These are phyloP conservation scores for Argentina silus DNA, from an alignment of 2,797 vertebrate species.

Conservation along the genomic window DNA sequence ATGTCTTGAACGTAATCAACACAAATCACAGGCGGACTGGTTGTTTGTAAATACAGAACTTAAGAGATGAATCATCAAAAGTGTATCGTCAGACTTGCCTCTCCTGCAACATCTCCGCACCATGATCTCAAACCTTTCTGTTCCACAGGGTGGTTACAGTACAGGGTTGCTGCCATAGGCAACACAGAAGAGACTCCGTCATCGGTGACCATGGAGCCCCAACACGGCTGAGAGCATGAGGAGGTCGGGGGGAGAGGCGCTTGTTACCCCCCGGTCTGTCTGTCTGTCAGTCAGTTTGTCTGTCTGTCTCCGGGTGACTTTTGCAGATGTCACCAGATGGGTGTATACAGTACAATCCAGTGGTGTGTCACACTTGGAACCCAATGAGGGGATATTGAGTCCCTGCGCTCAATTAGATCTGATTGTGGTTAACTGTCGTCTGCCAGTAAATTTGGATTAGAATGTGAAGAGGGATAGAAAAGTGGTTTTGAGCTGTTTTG, in stretches of 20 bases:
- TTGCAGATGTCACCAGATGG: constrained; percentile 49
- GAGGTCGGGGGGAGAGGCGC: constrained; percentile 32
- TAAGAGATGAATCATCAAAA: too few relatives aligned
- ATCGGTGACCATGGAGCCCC: neutral
- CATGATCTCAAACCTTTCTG: neutral
- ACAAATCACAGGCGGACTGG: too few relatives aligned
- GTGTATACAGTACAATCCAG: constrained; percentile 34
- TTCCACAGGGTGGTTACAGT: neutral
- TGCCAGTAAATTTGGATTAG: constrained; percentile 46
- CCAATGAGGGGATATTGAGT: constrained; percentile 36
- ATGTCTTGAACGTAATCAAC: too few relatives aligned
- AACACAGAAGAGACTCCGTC: neutral
- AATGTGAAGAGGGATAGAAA: constrained; percentile 29
- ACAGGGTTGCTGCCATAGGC: neutral
- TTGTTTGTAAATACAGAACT: too few relatives aligned
- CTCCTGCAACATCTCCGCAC: neutral
- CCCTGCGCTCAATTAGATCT: constrained; percentile 62
- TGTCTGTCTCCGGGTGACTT: constrained; percentile 39
- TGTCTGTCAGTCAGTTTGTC: neutral
- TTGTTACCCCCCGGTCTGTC: constrained; percentile 31
- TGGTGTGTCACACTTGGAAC: constrained; percentile 59
- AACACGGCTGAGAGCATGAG: neutral
- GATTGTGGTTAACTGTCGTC: constrained; percentile 55
- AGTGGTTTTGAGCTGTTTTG: constrained; percentile 39
- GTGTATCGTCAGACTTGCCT: neutral